Evolutionary conservation across 1,140 invertebrate genomes (phyloP), one percentile per base, ranked within the genome.

Genomic region (Nilaparvata lugens): DNA sequence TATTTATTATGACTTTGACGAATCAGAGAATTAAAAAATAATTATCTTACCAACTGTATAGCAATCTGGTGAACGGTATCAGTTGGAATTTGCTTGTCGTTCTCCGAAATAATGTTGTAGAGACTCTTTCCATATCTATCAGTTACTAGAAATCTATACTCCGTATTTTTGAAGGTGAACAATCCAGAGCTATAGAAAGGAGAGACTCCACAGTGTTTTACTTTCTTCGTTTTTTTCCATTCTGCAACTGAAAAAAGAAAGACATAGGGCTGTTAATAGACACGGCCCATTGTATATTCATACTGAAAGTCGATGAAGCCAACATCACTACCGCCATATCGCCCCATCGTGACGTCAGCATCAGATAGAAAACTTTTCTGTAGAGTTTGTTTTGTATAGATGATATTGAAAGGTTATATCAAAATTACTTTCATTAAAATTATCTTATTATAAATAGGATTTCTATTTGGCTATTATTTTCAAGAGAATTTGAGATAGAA

Each of bases 141-240:
- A 80, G 97, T 88, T 0, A 97, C 89, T 65, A 98, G 75, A 74
- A 97, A 98, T 51, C 95, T 76, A 73, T 95, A 95, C 66, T 89
- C 89, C 48, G 81, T 76, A 9, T 79, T 77, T 60, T 89, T 85
- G 63, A 80, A 83, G 52, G 86, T 84, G 72, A 90, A 86, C 52
- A 87, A 86, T 1, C 95, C 95, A 69, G 85, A 88, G 1, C 85
- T 89, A 66, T 91, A 76, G 69, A 86, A 95, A 48, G 79, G 76
- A 0, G 95, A 95, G 81, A 98, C 89, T 24, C 93, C 94, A 5
- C 98, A 76, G 23, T 78, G 78, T 61, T 84, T 79, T 11, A 95
- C 66, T 64, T 87, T 87, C 52, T 85, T 84, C 42, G 79, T 71
- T 59, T 81, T 82, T 69, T 81, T 86, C 78, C 88, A 98, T 52